phyloP scores from a whole-genome alignment of 37 sponge, comb jelly and placozoan genomes.

The Amphimedon queenslandica region DNA sequence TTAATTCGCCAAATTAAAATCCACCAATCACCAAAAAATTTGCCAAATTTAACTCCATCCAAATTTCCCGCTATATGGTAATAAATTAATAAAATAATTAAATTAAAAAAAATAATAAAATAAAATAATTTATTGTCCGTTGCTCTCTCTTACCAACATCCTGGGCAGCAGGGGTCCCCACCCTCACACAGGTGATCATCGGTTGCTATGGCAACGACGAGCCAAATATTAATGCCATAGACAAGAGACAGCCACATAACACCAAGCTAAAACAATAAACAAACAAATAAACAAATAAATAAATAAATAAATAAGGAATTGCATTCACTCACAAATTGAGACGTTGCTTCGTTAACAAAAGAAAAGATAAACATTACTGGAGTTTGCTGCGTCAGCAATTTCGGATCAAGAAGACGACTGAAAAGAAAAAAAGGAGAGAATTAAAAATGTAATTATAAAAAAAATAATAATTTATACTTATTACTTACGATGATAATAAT shows the following conservation, averaged over 20 bases:
- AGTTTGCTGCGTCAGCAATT: neutral
- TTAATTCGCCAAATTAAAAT: too few species aligned
- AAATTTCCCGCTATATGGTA: too few species aligned
- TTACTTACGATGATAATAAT: neutral
- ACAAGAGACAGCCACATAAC: neutral
- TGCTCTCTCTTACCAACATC: too few species aligned
- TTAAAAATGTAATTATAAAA: neutral
- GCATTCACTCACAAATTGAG: neutral
- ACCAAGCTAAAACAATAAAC: constrained; percentile 13
- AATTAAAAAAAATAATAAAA: too few species aligned
- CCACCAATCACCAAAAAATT: too few species aligned
- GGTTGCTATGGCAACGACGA: constrained; percentile 6
- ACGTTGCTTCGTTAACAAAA: neutral
- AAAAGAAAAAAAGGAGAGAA: neutral
- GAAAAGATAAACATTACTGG: neutral
- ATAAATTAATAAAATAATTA: too few species aligned
- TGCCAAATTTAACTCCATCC: too few species aligned
- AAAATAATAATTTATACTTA: too few species aligned
- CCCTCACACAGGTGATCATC: neutral
- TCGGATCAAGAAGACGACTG: neutral
- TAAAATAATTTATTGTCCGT: too few species aligned
- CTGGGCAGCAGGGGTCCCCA: constrained; percentile 10
- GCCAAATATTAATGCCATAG: neutral
- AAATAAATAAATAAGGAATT: neutral
- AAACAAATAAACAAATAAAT: constrained; percentile 1